phyloP scores from a whole-genome alignment of 2,888 invertebrate species.

The Dexiosoma caninum region DNA sequence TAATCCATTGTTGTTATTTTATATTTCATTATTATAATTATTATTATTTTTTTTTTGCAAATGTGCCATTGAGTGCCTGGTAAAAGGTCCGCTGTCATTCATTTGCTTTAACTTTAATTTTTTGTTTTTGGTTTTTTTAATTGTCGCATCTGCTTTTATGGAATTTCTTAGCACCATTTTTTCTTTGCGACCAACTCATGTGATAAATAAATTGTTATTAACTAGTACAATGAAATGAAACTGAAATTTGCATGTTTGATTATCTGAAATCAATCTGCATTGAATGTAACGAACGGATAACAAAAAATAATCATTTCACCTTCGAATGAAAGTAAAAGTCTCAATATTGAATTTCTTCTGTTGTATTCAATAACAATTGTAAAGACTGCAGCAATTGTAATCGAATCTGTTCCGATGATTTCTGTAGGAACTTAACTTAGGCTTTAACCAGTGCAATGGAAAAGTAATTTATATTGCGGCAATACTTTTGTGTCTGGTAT shows the following conservation, averaged over 20 bases:
- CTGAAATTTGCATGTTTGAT: slow-evolving; percentile 36
- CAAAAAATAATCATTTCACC: slow-evolving; percentile 12
- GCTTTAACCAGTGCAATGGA: too few relatives aligned
- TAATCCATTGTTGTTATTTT: slow-evolving; percentile 1
- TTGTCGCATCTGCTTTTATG: slow-evolving; percentile 9
- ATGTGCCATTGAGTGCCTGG: slow-evolving; percentile 54
- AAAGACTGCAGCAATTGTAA: neutral
- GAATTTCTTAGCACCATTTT: slow-evolving; percentile 8
- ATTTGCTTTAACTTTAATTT: slow-evolving; percentile 16
- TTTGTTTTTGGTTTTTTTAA: slow-evolving; percentile 1
- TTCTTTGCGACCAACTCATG: slow-evolving; percentile 16
- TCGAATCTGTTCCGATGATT: neutral
- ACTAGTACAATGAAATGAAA: neutral
- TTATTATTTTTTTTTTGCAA: slow-evolving; percentile 17
- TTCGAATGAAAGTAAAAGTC: slow-evolving; percentile 25
- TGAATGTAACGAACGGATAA: slow-evolving; percentile 3
- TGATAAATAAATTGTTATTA: slow-evolving; percentile 10
- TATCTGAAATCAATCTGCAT: neutral
- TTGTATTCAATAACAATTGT: neutral
- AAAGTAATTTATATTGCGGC: too few relatives aligned
- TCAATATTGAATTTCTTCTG: neutral
- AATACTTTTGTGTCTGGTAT: too few relatives aligned
- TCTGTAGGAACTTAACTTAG: neutral
- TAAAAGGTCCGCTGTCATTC: slow-evolving; percentile 40
- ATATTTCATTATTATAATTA: neutral